Base-by-base conservation (phyloP, 2,888 invertebrate genomes). In the Callinectes sapidus region DNA sequence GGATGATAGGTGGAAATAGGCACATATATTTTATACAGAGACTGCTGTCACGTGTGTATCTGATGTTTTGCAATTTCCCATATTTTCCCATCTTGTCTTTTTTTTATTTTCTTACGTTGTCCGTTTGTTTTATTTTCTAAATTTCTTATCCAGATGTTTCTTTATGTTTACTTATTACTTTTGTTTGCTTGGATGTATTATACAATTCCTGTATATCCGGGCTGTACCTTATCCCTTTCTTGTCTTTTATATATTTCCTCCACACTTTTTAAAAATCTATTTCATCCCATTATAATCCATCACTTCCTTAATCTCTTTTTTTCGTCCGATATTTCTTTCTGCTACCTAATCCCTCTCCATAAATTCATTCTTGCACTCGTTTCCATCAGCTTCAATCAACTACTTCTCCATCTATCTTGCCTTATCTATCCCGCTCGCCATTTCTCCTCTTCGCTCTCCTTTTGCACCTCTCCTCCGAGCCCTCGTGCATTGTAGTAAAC, bases 301-400 rank as follows among this genome's bases (percentile, higher is more conserved):
- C 81, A 81, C 35, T 16, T 32, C 18, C 14, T 81, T 35, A 35
- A 18, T 32, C 23, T 28, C 71, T 71, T 81, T 61, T 61, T 81
- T n/a, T 0, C 81, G 35, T 35, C 35, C 81, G 6, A 81, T 35
- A 81, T 81, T 81, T 81, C 35, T 81, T 35, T 81, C 81, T 35
- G 35, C 81, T 81, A 16, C 35, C 81, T 35, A 81, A 35, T 81
- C 35, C 35, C n/a, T 81, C 81, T 81, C 35, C 14, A 81, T 81
- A 81, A 81, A 81, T 81, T 81, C 81, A 35, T n/a, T 35, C 35
- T 35, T 81, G 35, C 81, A 81, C 16, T 81, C 35, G 32, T 81
- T 81, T 35, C 35, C 81, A 81, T 81, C 81, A 81, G 28, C 71
- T 28, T 77, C 71, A 77, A n/a, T 81, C 81, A 81, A 81, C 81